These are phyloP conservation scores for Galemys pyrenaicus DNA, from an alignment of 2,113 vertebrate genomes.

Conservation along the genomic window DNA sequence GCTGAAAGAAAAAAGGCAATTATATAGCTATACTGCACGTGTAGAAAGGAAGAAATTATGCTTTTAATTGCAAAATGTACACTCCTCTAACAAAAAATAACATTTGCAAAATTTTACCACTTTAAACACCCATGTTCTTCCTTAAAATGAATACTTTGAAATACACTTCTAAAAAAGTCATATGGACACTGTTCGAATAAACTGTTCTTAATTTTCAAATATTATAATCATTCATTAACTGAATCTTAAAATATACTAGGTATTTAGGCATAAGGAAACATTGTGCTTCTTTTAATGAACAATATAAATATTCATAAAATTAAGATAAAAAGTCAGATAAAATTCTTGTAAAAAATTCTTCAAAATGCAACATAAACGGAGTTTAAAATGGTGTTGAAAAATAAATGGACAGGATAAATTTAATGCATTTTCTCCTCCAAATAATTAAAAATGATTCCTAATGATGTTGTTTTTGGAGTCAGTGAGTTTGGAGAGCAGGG, in stretches of 20 bases:
- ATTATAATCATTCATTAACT: neutral
- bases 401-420: neutral
- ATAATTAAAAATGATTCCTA: neutral
- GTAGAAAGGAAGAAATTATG: neutral
- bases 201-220: neutral
- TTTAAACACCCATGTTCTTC: conserved; percentile 40
- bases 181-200: neutral
- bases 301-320: neutral
- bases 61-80: neutral
- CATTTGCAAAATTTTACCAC: neutral
- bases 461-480: too few relatives aligned
- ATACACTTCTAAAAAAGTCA: conserved; percentile 19
- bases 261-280: neutral
- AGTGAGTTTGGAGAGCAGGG: too few relatives aligned
- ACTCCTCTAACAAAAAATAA: conserved; percentile 7
- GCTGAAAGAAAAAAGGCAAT: neutral
- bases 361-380: neutral
- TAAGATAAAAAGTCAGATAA: neutral
- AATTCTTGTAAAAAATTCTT: conserved; percentile 27
- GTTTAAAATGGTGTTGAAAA: neutral
- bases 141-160: conserved; percentile 36
- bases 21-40: neutral
- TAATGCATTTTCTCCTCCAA: neutral
- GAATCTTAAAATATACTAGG: neutral
- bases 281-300: neutral